Evolutionary conservation across 2,888 invertebrate species (phyloP), one percentile per base, ranked within the genome.

Genomic region (Oeneis ivallda): DNA sequence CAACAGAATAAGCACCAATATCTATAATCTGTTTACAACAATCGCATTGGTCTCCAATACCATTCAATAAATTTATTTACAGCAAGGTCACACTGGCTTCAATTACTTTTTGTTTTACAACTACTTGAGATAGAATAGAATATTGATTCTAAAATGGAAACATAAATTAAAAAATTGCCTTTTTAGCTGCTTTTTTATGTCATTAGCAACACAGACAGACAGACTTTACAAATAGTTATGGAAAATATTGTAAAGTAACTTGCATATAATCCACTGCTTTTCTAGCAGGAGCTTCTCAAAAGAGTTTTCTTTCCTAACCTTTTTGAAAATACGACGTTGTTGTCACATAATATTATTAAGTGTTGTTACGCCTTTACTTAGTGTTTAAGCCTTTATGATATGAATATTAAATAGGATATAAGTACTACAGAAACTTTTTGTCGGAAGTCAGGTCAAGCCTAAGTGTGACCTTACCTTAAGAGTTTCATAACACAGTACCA

Each of bases 401-500:
- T 47, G 6, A 17, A 47, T 17, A 47, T 47, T 9, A 47, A 47
- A 47, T 47, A 15, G 3, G 17, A 17, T 47, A 47, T 15, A 15
- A 15, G 4, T 41, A 7, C 1, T 19, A 17, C 19, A 17, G 19
- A 17, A 49, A 52, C 13, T n/a, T 52, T 50, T 52, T n/a, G 6
- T 6, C 7, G 7, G 9, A 9, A 8, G 7, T 1, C 7, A 6
- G 4, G 26, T 52, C 50, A 32, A 32, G 32, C 50, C 15, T 41
- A 19, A 56, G 17, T 54, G 37, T 54, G 37, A 54, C 34, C 19
- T 41, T 56, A 56, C 39, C 19, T 2, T n/a, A n/a, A 17, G 37
- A 58, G 50, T 59, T 62, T 39, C 17, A 63, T 60, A 66, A 66
- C 66, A 66, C 68, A 66, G 66, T 66, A 66, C 58, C 68, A 61